Evolutionary conservation across 2,113 vertebrate species (phyloP).

Genomic region (Deroptyus accipitrinus): DNA sequence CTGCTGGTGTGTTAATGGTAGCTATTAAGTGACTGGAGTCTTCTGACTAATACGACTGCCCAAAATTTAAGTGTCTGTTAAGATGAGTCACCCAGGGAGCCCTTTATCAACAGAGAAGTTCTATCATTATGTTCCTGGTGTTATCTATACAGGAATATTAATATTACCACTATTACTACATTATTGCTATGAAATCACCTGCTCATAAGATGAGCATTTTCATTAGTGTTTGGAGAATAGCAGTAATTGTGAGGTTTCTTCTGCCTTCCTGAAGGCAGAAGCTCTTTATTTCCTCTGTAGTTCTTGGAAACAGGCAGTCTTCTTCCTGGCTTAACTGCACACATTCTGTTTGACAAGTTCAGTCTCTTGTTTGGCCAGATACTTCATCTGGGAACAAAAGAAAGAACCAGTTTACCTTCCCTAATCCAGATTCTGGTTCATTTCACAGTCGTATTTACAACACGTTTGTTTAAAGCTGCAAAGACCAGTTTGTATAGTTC

Average conservation of each 20-base stretch:
- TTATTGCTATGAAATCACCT: neutral
- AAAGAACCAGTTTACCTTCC: neutral
- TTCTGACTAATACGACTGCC: neutral
- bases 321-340: neutral
- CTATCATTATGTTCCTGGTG: neutral
- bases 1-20: neutral
- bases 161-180: neutral
- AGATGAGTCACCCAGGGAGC: neutral
- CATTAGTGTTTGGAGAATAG: neutral
- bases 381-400: neutral
- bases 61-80: neutral
- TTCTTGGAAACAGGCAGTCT: neutral
- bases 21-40: neutral
- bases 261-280: neutral
- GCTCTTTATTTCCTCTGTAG: neutral
- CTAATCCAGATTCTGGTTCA: constrained; percentile 30
- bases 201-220: neutral
- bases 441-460: constrained; percentile 9
- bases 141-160: neutral
- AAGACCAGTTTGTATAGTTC: neutral
- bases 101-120: neutral
- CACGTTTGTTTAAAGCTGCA: constrained; percentile 32
- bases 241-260: neutral
- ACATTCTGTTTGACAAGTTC: neutral
- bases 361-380: neutral